Conservation (phyloP, 2,797 vertebrate species). For the Semaprochilodus insignis region DNA sequence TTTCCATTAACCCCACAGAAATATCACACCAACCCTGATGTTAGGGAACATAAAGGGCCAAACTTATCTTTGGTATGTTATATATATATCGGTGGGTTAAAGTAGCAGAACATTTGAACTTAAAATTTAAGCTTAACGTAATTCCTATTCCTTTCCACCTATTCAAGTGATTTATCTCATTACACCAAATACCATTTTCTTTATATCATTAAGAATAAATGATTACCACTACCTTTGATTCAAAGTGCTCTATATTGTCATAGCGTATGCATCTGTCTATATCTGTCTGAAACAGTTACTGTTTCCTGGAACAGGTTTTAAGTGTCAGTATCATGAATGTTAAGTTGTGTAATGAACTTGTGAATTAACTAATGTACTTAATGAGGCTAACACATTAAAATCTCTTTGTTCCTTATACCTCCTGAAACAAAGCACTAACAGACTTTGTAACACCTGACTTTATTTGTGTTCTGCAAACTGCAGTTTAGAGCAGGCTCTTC, state of each 20-base stretch:
- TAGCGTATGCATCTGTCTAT: too few species aligned
- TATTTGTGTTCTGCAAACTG: neutral
- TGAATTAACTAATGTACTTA: neutral
- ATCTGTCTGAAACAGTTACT: neutral
- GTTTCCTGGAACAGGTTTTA: neutral
- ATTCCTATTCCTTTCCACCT: neutral
- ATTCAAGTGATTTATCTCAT: neutral
- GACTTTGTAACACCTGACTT: neutral
- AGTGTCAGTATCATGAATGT: neutral
- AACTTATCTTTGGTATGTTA: slow-evolving; percentile 6
- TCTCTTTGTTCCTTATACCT: neutral
- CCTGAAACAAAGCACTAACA: neutral
- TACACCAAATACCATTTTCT: neutral
- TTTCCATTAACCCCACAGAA: slow-evolving; percentile 54
- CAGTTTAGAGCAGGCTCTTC: too few species aligned
- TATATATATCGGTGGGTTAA: neutral
- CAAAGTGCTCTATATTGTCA: neutral
- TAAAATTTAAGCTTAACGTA: neutral
- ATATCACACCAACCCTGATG: slow-evolving; percentile 39
- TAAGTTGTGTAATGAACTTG: neutral
- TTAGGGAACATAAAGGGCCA: slow-evolving; percentile 16
- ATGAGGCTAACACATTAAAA: neutral
- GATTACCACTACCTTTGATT: neutral
- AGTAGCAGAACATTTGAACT: slow-evolving; percentile 13
- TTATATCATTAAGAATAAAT: neutral